Evolutionary conservation across 2,888 invertebrate genomes (phyloP).

Genomic region (Salticus scenicus): DNA sequence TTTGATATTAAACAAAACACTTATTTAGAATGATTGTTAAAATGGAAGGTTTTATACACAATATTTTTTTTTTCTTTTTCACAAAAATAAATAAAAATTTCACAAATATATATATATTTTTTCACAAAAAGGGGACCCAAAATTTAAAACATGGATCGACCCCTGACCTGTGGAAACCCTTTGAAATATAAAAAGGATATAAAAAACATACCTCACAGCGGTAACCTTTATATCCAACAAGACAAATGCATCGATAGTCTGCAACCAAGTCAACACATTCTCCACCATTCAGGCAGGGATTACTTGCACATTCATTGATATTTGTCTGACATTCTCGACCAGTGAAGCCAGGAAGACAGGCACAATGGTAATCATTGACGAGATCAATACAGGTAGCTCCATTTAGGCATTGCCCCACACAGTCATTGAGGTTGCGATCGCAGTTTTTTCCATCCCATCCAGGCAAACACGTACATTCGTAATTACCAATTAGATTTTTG

Average conservation of each 20-base stretch:
- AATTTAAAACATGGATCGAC: no score
- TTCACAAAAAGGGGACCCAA: no score
- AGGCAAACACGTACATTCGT: constrained; percentile 86
- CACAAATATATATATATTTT: no score
- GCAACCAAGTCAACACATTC: constrained; percentile 90
- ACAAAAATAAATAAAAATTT: no score
- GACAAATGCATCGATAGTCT: constrained; percentile 91
- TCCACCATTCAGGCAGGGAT: constrained; percentile 92
- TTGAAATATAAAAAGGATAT: neutral
- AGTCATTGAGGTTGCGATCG: constrained; percentile 76
- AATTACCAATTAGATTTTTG: constrained; percentile 88
- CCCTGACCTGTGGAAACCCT: no score
- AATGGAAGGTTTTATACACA: no score
- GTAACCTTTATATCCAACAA: constrained; percentile 89
- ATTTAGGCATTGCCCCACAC: constrained; percentile 75
- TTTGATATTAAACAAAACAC: no score
- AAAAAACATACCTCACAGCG: constrained; percentile 86
- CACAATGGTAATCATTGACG: constrained; percentile 75
- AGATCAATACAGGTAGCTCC: constrained; percentile 76
- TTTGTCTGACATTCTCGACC: constrained; percentile 80
- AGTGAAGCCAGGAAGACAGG: constrained; percentile 74
- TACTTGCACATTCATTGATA: constrained; percentile 90
- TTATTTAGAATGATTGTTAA: no score
- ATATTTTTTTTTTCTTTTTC: no score
- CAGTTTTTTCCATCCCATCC: constrained; percentile 81